Evolutionary conservation across 2,888 invertebrate species (phyloP), one percentile per base, ranked within the genome.

Genomic region (Heliconius aoede): DNA sequence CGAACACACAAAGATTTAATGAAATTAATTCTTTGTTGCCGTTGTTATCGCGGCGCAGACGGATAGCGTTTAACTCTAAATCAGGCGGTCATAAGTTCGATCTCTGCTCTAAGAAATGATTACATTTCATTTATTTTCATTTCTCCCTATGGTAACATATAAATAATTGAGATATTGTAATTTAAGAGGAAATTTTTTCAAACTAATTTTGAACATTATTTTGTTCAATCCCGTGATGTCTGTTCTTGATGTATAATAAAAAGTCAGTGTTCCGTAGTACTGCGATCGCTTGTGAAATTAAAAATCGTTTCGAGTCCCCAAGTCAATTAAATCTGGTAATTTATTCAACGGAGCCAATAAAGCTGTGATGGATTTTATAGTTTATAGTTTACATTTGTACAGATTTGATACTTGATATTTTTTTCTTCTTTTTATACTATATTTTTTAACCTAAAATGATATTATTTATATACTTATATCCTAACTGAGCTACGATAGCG

Each of bases 281-380:
- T 11, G 40, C 72, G 72, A 60, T 73, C 72, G 74, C 51, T 58
- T 69, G 58, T 64, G 72, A 74, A 74, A 78, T 78, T 72, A 76
- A 79, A 79, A 78, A 79, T 73, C 78, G 78, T 64, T 72, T 74
- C 72, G 68, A 79, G 76, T 78, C 76, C 74, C 68, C 74, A 78
- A 79, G 78, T 76, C 79, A 79, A 79, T 79, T 79, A 79, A 79
- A 76, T 32, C 72, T 72, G 64, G 74, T 76, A 79, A 78, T 79
- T 79, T 79, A 79, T 79, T 76, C 78, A 79, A 69, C n/a, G 75
- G 28, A 46, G 79, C 69, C 76, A 78, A 76, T 79, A 78, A 76
- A 78, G 73, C 32, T 21, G 61, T 32, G 67, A 76, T 76, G 68
- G 60, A 74, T 74, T 76, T 46, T 68, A 36, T 58, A 51, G 46